These are phyloP conservation scores for Symphodus melops DNA, from an alignment of 2,113 vertebrate genomes.

Conservation along the genomic window DNA sequence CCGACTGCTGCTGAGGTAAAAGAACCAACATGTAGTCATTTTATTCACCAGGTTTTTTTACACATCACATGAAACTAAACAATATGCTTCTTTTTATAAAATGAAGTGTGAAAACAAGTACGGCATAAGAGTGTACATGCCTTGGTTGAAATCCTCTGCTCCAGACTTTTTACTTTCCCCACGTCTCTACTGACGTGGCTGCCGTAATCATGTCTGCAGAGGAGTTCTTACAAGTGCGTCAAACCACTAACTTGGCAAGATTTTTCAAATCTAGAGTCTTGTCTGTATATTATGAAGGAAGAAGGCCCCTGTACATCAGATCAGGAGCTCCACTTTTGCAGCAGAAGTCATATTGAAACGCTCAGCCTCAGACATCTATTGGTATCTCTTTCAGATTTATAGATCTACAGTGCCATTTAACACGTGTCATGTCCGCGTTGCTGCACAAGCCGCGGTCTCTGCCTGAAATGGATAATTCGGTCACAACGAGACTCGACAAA, in stretches of 20 bases:
- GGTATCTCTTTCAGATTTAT: not conserved
- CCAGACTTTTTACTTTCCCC: not conserved
- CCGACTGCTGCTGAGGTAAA: constrained; percentile 1
- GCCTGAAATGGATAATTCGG: constrained; percentile 52
- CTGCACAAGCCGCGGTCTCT: constrained; percentile 4
- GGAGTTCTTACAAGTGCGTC: constrained; percentile 1
- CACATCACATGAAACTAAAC: not conserved
- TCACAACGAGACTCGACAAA: constrained; percentile 43
- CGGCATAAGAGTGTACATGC: not conserved
- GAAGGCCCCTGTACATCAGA: not conserved
- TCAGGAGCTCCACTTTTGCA: not conserved
- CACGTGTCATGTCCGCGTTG: not conserved
- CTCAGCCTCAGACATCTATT: not conserved
- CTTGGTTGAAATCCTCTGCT: not conserved
- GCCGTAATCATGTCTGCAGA: not conserved
- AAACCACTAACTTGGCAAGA: not conserved
- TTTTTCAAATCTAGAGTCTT: not conserved
- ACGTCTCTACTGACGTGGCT: no score
- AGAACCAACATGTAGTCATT: constrained; percentile 6
- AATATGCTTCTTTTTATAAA: not conserved
- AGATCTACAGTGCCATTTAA: not conserved
- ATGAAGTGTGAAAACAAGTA: no score
- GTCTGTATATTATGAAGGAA: not conserved
- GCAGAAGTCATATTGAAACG: not conserved
- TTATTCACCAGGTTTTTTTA: not conserved